phyloP scores from a whole-genome alignment of 2,888 invertebrate species.

The Cancer borealis region DNA sequence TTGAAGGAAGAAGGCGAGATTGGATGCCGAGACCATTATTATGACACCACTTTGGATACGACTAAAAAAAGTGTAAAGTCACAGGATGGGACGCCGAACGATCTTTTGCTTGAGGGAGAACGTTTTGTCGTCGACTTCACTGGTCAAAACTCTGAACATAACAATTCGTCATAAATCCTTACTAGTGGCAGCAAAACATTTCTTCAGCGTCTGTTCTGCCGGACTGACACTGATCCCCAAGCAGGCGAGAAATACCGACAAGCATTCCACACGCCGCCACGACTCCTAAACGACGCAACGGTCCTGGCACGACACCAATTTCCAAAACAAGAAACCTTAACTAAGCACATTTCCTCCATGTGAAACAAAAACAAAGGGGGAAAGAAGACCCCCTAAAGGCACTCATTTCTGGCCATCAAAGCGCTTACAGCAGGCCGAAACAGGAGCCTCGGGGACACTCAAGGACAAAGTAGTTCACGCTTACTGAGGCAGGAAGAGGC shows the following conservation, averaged over 20 bases:
- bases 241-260: not conserved
- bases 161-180: constrained; percentile 11
- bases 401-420: not conserved
- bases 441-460: constrained; percentile 15
- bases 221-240: not conserved
- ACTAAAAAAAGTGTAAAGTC: not conserved
- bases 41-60: constrained; percentile 13
- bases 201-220: not conserved
- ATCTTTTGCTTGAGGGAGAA: not conserved
- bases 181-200: not conserved
- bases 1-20: not conserved
- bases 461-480: constrained; percentile 3
- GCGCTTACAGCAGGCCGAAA: not conserved
- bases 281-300: not conserved
- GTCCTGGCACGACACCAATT: constrained; percentile 37
- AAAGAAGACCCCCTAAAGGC: not conserved
- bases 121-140: not conserved
- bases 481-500: not conserved
- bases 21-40: not conserved
- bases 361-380: not conserved
- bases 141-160: constrained; percentile 9
- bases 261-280: not conserved
- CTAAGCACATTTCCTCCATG: constrained; percentile 1
- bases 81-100: not conserved
- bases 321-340: constrained; percentile 29